phyloP scores from a whole-genome alignment of 2,888 invertebrate genomes.

The Blastobasis adustella region DNA sequence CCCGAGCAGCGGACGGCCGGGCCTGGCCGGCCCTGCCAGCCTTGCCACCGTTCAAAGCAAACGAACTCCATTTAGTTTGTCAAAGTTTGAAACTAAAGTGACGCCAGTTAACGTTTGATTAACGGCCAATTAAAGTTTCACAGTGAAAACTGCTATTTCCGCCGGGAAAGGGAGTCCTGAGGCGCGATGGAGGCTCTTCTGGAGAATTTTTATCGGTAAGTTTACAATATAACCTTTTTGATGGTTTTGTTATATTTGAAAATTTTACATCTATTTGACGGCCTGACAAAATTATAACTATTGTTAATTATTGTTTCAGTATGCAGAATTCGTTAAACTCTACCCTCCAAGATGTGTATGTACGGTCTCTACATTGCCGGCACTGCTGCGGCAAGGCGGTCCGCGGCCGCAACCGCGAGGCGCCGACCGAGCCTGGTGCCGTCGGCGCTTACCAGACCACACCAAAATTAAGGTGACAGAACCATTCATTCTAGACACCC shows the following conservation, averaged over 20 bases:
- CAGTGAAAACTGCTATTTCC: neutral
- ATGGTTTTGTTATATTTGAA: neutral
- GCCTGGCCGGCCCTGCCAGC: slow-evolving; percentile 44
- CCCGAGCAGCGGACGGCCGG: slow-evolving; percentile 46
- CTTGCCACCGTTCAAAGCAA: slow-evolving; percentile 24
- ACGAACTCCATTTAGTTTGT: slow-evolving; percentile 34
- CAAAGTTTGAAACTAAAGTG: slow-evolving; percentile 37
- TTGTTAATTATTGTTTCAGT: slow-evolving; percentile 22
- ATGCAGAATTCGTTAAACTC: neutral
- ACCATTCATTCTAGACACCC: slow-evolving; percentile 32
- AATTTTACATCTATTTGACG: too few species aligned
- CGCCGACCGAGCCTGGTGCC: too few species aligned
- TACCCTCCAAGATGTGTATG: too few species aligned
- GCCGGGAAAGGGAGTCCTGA: slow-evolving; percentile 8
- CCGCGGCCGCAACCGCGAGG: too few species aligned
- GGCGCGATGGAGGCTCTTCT: slow-evolving; percentile 10
- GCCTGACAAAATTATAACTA: neutral
- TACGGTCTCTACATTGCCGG: too few species aligned
- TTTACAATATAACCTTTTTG: slow-evolving; percentile 8
- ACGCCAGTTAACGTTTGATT: slow-evolving; percentile 41
- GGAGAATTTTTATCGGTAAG: slow-evolving; percentile 29
- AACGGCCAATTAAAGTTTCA: slow-evolving; percentile 20
- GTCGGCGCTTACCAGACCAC: too few species aligned
- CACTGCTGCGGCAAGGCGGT: too few species aligned
- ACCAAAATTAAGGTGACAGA: slow-evolving; percentile 26